Evolutionary conservation across 2,888 invertebrate species (phyloP), one percentile per base, ranked within the genome.

Genomic region (Cheilosia soror): DNA sequence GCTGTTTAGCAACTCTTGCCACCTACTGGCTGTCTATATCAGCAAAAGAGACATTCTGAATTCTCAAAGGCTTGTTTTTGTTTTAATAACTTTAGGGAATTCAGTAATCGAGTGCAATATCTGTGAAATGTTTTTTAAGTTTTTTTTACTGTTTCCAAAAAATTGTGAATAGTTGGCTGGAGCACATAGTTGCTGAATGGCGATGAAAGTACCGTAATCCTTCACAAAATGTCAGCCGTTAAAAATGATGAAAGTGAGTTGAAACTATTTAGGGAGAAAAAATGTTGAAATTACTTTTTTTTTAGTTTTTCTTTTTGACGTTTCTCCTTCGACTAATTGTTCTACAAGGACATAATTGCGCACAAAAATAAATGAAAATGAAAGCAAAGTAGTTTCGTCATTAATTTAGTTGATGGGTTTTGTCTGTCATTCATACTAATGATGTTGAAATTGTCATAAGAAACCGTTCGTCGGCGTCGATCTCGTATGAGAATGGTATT

Each of bases 51-150:
- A 49, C 7, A 29, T 42, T 25, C 33, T 27, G 15, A 40, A 29
- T 31, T 25, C 33, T 27, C 27, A 40, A 60, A 73, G 60, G 37
- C 42, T 55, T 27, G 40, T 57, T 51, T 58, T 79, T 65, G 71
- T 78, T 78, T 72, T 68, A 65, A 71, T 29, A 51, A 58, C 79
- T 65, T 51, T 9, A 27, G 63, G 63, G 53, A 29, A 60, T 73
- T 73, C 13, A 40, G 57, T 69, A 69, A 81, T 69, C 69, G 76
- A 81, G 76, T 81, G 81, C 55, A 76, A 63, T 55, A 63, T 81
- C 76, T 77, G 63, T 71, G 63, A 76, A 63, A 81, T 49, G 57
- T 58, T 40, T 66, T 68, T 75, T 57, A 33, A 49, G 68, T 68
- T 57, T 57, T 65, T 9, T 25, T 20, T 53, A 13, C 44, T 58